Base-by-base conservation (phyloP, 2,888 invertebrate species). In the Isoperla grammatica region DNA sequence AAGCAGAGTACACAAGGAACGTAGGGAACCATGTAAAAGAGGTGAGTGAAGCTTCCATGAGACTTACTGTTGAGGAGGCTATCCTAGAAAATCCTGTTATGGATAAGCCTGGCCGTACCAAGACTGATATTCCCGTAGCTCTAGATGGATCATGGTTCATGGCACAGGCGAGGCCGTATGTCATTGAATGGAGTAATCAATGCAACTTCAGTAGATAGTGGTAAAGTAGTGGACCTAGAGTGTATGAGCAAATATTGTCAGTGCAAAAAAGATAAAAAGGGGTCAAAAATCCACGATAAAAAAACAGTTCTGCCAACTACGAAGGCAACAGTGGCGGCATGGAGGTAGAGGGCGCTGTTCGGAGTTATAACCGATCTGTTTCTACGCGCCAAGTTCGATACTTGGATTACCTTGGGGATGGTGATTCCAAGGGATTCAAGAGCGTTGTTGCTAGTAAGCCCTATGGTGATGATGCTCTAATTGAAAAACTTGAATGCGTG, bases 391-490 rank as follows among this genome's bases (percentile, higher is more conserved):
- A 58, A 9, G 29, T 63, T 12, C 22, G 57, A 5, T 63, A 61
- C 19, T 12, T 15, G 6, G 37, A 62, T 11, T 62, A 59, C 45
- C 15, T 63, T 2, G 61, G 61, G 12, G 61, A 63, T 56, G 63
- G 61, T 1, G 63, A 63, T 23, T 55, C 63, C 2, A 61, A 61
- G 23, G 53, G 43, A 0, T 56, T 59, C 22, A 49, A 23, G 19
- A 29, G 43, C n/a, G 56, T 59, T 45, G 42, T 19, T 40, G 56
- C 43, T 13, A 35, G 39, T n/a, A 22, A 49, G 35, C 49, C 57
- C 2, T 60, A 60, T 39, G 57, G 55, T 20, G 15, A 39, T n/a
- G 17, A 49, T 49, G n/a, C 13, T 49, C 23, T 11, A 0, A 35
- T 61, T 15, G 39, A 22, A 35, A 61, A 61, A 45, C 56, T 5